A percentile compares a stretch with the other conserved stretches of the same genome.
phyloP scores from a whole-genome alignment of 2,888 invertebrate species.

The Cremastobaeus sp. region DNA sequence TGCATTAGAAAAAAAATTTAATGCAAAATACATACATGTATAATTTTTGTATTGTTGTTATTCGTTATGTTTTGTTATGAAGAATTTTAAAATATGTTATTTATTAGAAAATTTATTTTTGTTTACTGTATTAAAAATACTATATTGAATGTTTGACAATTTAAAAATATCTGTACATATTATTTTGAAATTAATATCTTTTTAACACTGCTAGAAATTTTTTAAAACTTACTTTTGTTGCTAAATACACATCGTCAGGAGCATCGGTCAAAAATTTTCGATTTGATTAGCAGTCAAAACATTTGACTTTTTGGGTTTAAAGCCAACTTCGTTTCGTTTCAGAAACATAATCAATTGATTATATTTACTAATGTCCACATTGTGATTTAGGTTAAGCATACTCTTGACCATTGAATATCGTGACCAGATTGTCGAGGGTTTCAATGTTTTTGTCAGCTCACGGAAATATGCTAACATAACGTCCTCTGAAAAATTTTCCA shows the following conservation, averaged over 20 bases:
- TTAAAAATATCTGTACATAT: too few species aligned
- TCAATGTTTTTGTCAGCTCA: background rate
- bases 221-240: background rate
- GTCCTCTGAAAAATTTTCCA: background rate
- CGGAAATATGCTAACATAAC: background rate
- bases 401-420: conserved; percentile 2
- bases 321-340: background rate
- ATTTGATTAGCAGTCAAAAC: background rate
- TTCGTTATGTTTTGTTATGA: too few species aligned
- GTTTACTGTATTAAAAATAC: too few species aligned
- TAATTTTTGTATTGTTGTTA: too few species aligned
- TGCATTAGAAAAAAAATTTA: too few species aligned
- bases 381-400: background rate
- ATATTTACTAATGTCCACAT: background rate
- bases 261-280: background rate
- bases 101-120: too few species aligned
- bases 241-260: background rate
- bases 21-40: too few species aligned
- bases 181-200: too few species aligned
- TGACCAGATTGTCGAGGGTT: conserved; percentile 1
- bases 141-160: too few species aligned
- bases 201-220: background rate
- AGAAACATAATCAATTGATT: background rate
- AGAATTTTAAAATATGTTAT: too few species aligned
- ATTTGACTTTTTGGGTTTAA: background rate